phyloP scores from a whole-genome alignment of 2,888 invertebrate genomes.

The Hecatera dysodea region DNA sequence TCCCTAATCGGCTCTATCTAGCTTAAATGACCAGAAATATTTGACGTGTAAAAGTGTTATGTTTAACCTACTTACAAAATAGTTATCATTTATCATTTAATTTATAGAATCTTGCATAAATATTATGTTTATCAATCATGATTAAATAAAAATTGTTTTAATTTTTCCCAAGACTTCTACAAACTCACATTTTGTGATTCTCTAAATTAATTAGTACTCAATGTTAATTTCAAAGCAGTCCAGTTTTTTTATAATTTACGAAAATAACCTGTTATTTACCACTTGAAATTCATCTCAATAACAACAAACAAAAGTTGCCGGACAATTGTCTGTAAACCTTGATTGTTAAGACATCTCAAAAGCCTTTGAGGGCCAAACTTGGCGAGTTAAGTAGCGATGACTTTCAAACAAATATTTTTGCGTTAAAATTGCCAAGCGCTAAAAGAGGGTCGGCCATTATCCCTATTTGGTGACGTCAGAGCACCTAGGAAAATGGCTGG shows the following conservation, averaged over 20 bases:
- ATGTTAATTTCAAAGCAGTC: neutral
- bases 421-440: constrained; percentile 32
- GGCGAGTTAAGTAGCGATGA: constrained; percentile 29
- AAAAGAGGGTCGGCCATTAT: constrained; percentile 50
- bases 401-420: constrained; percentile 57
- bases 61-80: too few species aligned
- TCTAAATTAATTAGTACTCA: neutral
- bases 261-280: neutral
- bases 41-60: too few species aligned
- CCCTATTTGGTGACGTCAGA: constrained; percentile 55
- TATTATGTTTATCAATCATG: too few species aligned
- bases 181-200: too few species aligned
- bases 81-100: too few species aligned
- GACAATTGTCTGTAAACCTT: constrained; percentile 16
- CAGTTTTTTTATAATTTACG: neutral
- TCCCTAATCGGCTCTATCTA: too few species aligned
- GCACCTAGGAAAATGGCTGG: constrained; percentile 50
- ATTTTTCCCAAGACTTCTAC: neutral
- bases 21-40: too few species aligned
- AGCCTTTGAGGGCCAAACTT: constrained; percentile 26
- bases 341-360: constrained; percentile 37
- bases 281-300: constrained; percentile 32
- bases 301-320: constrained; percentile 22
- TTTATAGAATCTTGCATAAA: too few species aligned
- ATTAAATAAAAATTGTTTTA: too few species aligned